Evolutionary conservation across 92 coral and sea anemone genomes (phyloP).

Genomic region (Pocillopora meandrina): DNA sequence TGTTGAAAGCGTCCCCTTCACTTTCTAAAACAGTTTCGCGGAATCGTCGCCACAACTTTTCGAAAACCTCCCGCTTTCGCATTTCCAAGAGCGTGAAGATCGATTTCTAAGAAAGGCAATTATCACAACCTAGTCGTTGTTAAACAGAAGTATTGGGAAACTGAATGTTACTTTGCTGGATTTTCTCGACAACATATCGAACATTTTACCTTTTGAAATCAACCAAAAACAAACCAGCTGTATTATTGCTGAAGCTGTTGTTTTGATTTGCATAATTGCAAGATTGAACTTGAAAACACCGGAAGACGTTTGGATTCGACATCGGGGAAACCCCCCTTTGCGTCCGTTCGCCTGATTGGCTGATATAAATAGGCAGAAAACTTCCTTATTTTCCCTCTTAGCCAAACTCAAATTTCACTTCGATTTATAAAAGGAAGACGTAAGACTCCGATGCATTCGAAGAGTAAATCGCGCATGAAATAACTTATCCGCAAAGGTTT

Average conservation of each 20-base stretch:
- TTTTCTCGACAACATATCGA: neutral
- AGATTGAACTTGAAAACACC: slow-evolving; percentile 10
- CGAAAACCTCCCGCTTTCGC: slow-evolving; percentile 22
- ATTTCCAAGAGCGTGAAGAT: slow-evolving; percentile 13
- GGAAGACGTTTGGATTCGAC: slow-evolving; percentile 24
- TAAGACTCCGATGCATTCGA: neutral
- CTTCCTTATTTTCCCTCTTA: slow-evolving; percentile 28
- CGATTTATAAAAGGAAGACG: neutral
- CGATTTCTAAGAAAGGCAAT: neutral
- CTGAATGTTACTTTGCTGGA: neutral
- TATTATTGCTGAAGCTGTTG: neutral
- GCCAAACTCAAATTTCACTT: neutral
- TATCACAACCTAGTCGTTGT: neutral
- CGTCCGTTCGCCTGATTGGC: slow-evolving; percentile 8
- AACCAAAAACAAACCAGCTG: neutral
- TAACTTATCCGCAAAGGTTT: neutral
- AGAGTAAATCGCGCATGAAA: slow-evolving; percentile 6
- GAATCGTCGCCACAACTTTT: neutral
- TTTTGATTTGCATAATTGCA: slow-evolving; percentile 22
- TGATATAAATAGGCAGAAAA: slow-evolving; percentile 2
- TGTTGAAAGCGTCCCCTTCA: slow-evolving; percentile 6
- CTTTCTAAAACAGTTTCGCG: slow-evolving; percentile 18
- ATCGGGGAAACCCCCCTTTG: slow-evolving; percentile 40
- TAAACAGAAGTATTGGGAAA: neutral
- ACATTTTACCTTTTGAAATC: neutral